Evolutionary conservation across 2,113 vertebrate species (phyloP).

Genomic region (Hydrolagus affinis): DNA sequence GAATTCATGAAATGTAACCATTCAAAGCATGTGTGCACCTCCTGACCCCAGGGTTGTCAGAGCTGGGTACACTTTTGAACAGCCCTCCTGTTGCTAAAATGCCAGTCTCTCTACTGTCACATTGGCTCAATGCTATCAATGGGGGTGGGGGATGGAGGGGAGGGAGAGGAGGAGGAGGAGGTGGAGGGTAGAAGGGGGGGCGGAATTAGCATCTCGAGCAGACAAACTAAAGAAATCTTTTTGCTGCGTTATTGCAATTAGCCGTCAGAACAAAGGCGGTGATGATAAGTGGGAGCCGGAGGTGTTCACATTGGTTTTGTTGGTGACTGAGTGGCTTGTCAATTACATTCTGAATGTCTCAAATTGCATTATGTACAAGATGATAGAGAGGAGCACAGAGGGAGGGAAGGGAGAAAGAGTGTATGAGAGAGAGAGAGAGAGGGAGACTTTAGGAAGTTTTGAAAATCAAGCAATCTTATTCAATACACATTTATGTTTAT

Average conservation of each 20-base stretch:
- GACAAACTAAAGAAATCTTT: not conserved
- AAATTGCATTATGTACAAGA: too few species aligned
- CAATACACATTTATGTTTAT: too few species aligned
- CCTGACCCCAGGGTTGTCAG: not conserved
- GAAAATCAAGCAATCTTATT: too few species aligned
- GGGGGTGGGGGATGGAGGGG: too few species aligned
- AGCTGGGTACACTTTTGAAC: not conserved
- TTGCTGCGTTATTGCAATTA: not conserved
- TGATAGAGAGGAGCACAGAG: not conserved
- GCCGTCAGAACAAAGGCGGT: not conserved
- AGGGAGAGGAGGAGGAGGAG: too few species aligned
- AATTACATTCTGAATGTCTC: too few species aligned
- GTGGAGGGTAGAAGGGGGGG: not conserved
- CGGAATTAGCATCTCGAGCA: slow-evolving; percentile 1
- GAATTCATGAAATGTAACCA: slow-evolving; percentile 2
- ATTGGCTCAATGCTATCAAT: not conserved
- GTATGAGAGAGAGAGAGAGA: not conserved
- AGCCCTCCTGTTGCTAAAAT: not conserved
- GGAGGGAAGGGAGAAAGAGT: not conserved
- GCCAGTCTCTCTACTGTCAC: not conserved
- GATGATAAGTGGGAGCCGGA: not conserved
- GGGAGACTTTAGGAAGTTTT: not conserved
- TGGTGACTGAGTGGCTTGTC: too few species aligned
- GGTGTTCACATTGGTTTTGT: not conserved
- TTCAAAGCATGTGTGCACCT: not conserved